Evolutionary conservation across 2,888 invertebrate genomes (phyloP).

Genomic region (Sympetrum striolatum): DNA sequence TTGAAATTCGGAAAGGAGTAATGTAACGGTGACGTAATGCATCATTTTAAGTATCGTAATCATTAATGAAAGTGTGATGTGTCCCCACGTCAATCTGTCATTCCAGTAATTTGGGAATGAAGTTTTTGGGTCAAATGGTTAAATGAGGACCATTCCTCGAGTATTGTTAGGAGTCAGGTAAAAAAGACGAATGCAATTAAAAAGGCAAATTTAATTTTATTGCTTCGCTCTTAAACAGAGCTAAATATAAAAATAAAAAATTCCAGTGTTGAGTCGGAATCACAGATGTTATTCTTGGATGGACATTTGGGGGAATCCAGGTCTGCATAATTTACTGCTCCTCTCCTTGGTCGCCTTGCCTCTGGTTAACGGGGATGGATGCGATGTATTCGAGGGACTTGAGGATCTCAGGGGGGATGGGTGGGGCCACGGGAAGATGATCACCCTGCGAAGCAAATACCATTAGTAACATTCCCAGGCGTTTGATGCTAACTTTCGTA

Average conservation of each 20-base stretch:
- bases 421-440: conserved; percentile 78
- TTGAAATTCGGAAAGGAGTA: too few relatives aligned
- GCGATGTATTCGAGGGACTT: conserved; percentile 62
- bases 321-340: not conserved
- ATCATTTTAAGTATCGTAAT: too few relatives aligned
- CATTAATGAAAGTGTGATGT: too few relatives aligned
- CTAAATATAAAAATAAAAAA: not conserved
- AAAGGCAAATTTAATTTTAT: not conserved
- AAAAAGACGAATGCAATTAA: not conserved
- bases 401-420: conserved; percentile 74
- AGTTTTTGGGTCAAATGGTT: too few relatives aligned
- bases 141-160: not conserved
- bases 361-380: conserved; percentile 60
- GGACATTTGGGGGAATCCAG: not conserved
- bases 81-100: too few relatives aligned
- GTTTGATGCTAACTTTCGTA: not conserved
- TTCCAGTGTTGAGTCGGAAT: not conserved
- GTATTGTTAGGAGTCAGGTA: not conserved
- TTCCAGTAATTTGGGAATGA: too few relatives aligned
- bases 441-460: conserved; percentile 64
- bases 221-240: not conserved
- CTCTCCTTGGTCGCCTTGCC: conserved; percentile 21
- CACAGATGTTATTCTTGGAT: not conserved
- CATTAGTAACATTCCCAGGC: not conserved
- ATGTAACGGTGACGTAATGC: too few relatives aligned